phyloP scores from a whole-genome alignment of 1,140 invertebrate species.

The Melipona quadrifasciata region DNA sequence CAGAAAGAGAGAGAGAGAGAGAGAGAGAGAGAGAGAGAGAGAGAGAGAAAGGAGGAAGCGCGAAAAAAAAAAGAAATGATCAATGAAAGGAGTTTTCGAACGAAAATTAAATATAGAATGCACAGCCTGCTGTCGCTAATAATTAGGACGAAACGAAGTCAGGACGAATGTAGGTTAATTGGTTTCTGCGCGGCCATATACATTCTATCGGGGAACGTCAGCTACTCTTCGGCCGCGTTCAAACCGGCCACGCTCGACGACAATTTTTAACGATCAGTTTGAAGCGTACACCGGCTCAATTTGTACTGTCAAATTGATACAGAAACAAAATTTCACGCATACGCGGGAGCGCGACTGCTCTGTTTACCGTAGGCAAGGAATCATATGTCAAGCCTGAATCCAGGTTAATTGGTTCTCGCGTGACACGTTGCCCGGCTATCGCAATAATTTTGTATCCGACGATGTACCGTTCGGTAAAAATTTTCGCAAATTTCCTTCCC shows the following conservation, averaged over 20 bases:
- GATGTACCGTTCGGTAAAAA: not conserved
- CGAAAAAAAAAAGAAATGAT: not conserved
- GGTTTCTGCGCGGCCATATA: constrained; percentile 49
- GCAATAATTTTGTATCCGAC: not conserved
- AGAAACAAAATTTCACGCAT: not conserved
- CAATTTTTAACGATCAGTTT: constrained; percentile 47
- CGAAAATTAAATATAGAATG: constrained; percentile 45
- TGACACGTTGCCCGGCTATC: not conserved
- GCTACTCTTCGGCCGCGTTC: constrained; percentile 4
- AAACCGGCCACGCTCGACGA: not conserved
- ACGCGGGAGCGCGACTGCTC: too few species aligned
- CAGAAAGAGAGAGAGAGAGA: not conserved
- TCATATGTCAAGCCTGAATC: not conserved
- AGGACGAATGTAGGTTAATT: constrained; percentile 62
- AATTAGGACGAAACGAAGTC: constrained; percentile 41
- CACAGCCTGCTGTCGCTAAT: constrained; percentile 18
- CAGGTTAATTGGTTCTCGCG: constrained; percentile 32
- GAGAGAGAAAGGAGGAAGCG: not conserved
- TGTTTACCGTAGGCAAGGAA: not conserved
- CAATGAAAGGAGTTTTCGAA: not conserved
- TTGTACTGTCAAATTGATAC: constrained; percentile 29
- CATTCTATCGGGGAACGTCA: constrained; percentile 32
- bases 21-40: not conserved
- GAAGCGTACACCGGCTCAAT: constrained; percentile 6
- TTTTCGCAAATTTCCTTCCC: not conserved